These are phyloP conservation scores for Hypena proboscidalis DNA, from an alignment of 2,888 invertebrate species.

Conservation along the genomic window DNA sequence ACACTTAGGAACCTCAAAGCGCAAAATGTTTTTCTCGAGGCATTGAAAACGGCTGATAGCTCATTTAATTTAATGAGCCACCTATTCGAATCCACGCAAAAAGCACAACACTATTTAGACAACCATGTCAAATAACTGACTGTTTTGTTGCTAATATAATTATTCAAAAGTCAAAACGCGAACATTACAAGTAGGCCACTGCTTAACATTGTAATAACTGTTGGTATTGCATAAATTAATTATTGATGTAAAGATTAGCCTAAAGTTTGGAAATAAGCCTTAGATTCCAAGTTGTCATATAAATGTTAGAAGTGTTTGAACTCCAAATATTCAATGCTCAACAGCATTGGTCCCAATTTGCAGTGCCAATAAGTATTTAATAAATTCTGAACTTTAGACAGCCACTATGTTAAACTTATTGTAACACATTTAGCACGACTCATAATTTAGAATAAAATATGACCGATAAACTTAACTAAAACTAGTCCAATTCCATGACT, in stretches of 20 bases:
- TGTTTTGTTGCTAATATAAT: constrained; percentile 11
- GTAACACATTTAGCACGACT: too few relatives aligned
- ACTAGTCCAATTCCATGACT: too few relatives aligned
- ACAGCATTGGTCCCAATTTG: too few relatives aligned
- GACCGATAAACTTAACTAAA: too few relatives aligned
- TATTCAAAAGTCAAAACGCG: constrained; percentile 14
- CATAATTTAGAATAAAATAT: too few relatives aligned
- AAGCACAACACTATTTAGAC: constrained; percentile 28
- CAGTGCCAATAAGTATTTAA: too few relatives aligned
- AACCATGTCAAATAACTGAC: constrained; percentile 12
- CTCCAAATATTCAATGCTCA: too few relatives aligned
- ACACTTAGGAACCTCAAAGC: constrained; percentile 71
- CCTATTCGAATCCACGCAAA: constrained; percentile 46
- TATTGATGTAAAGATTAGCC: constrained; percentile 9
- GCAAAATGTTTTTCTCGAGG: constrained; percentile 66
- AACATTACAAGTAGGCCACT: constrained; percentile 10
- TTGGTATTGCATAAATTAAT: constrained; percentile 24
- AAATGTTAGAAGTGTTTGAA: too few relatives aligned
- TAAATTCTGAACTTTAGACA: too few relatives aligned
- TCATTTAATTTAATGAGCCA: constrained; percentile 78
- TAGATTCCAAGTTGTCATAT: constrained; percentile 2
- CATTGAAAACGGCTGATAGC: constrained; percentile 75
- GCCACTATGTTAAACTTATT: too few relatives aligned
- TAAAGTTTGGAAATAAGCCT: background rate
- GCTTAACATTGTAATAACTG: constrained; percentile 17